Conservation (phyloP, 2,888 invertebrate species). For the Mycalesis mineus region DNA sequence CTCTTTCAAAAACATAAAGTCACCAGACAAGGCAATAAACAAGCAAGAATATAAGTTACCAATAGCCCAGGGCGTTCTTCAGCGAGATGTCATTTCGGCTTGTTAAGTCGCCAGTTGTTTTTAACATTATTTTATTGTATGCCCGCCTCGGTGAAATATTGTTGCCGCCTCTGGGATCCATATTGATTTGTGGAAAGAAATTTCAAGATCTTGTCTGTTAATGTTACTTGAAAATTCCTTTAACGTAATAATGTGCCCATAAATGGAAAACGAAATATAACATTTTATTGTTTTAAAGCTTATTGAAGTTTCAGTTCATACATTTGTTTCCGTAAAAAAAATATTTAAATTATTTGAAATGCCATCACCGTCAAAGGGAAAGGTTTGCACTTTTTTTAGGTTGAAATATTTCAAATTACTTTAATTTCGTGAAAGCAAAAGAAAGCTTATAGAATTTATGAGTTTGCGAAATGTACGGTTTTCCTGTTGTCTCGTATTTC, state of each 20-base stretch:
- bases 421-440: background rate
- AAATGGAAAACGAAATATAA: too few relatives aligned
- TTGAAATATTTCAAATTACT: background rate
- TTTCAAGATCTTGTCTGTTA: background rate
- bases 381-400: too few relatives aligned
- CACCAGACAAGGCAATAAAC: background rate
- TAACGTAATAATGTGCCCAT: background rate
- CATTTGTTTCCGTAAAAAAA: too few relatives aligned
- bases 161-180: conserved; percentile 10
- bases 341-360: too few relatives aligned
- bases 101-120: conserved; percentile 14
- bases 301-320: too few relatives aligned
- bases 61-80: conserved; percentile 17
- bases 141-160: conserved; percentile 16
- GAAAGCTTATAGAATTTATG: background rate
- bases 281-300: too few relatives aligned
- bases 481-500: conserved; percentile 1
- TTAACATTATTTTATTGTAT: conserved; percentile 11
- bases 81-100: conserved; percentile 14
- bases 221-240: background rate
- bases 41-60: conserved; percentile 13
- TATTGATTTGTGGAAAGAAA: conserved; percentile 5
- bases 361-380: too few relatives aligned
- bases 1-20: background rate
- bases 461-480: background rate